A percentile compares a stretch with the other conserved stretches of the same genome.
These are phyloP conservation scores for Lophius piscatorius DNA, from an alignment of 2,113 vertebrate genomes.

Conservation along the genomic window DNA sequence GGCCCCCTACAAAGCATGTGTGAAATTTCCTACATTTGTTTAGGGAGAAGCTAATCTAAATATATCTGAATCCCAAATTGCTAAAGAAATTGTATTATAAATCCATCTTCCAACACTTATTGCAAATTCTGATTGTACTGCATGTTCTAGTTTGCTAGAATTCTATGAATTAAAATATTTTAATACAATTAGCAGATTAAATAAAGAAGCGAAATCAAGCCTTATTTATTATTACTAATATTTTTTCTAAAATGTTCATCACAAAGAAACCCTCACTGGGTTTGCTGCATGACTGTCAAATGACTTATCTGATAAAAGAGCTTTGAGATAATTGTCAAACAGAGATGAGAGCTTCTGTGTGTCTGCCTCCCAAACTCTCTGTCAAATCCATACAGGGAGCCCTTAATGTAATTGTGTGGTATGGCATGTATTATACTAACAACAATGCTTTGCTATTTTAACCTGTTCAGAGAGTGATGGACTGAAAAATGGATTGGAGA, in stretches of 20 bases:
- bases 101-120: too few relatives aligned
- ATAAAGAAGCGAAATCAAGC: slow-evolving; percentile 7
- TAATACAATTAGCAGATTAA: neutral
- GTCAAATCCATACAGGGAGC: slow-evolving; percentile 68
- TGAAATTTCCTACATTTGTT: too few relatives aligned
- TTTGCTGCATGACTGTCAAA: slow-evolving; percentile 56
- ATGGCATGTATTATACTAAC: slow-evolving; percentile 75
- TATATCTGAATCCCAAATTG: too few relatives aligned
- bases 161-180: too few relatives aligned
- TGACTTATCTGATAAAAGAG: slow-evolving; percentile 54
- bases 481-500: slow-evolving; percentile 46
- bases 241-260: slow-evolving; percentile 6
- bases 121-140: too few relatives aligned
- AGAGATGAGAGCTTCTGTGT: slow-evolving; percentile 73
- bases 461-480: slow-evolving; percentile 54
- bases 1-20: too few relatives aligned
- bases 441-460: slow-evolving; percentile 58
- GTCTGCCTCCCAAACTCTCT: slow-evolving; percentile 59
- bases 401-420: slow-evolving; percentile 70
- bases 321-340: slow-evolving; percentile 58
- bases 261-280: slow-evolving; percentile 44
- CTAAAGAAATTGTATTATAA: too few relatives aligned
- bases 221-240: slow-evolving; percentile 19
- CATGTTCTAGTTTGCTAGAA: too few relatives aligned
- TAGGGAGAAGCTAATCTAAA: too few relatives aligned